Base-by-base conservation (phyloP, 1,140 invertebrate species). In the Nomia melanderi region DNA sequence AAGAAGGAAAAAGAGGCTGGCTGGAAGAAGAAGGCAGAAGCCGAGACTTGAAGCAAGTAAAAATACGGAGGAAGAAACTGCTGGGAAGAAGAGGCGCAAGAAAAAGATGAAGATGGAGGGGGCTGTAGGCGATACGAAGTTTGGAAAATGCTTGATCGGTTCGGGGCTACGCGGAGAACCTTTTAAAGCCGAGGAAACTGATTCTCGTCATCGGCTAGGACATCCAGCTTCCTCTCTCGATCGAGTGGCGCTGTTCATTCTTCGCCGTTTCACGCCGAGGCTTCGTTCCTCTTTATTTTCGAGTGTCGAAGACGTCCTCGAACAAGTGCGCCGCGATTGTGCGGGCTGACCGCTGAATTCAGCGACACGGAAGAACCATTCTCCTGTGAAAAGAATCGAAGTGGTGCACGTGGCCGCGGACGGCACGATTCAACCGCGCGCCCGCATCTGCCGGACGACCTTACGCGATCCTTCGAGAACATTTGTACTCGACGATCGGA, bases 361-460 rank as follows among this genome's bases (percentile, higher is more conserved):
- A 82, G 67, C 83, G 87, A 91, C 89, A 90, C 81, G 89, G 84
- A 90, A 90, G 90, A 89, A 88, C 88, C 89, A 90, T 90, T 90
- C 85, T 90, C 88, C 85, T 76, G 86, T 87, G 82, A 87, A 84
- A 84, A 71, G 83, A 77, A 81, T 36, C 70, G 76, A 73, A 85
- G 50, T 77, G 64, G 77, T 85, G 76, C 64, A 54, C 57, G 64
- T 62, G 29, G 62, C 36, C 31, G 56, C 27, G 65, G 65, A 76
- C 29, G 54, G 36, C 33, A 53, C 20, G 25, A 78, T 73, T 65
- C 69, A 60, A 57, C 74, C 67, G 59, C 73, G 50, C 47, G 53
- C 33, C 67, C 54, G 56, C 39, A 73, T 81, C 71, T 50, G n/a
- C 33, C 36, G 47, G 25, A 29, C 25, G 25, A n/a, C 36, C 59